Conservation (phyloP, 1,140 invertebrate genomes). For the Drosophila chauvacae region DNA sequence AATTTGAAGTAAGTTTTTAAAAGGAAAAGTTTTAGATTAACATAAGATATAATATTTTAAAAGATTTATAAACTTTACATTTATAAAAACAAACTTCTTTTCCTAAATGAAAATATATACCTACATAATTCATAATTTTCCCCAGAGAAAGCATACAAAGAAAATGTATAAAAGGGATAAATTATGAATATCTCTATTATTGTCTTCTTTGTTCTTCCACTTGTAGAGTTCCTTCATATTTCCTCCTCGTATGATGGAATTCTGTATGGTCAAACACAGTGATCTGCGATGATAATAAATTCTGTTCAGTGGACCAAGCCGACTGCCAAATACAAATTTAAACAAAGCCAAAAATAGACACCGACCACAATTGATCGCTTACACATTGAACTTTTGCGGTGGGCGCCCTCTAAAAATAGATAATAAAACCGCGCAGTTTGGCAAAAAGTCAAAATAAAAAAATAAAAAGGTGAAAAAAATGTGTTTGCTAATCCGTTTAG, state of each 20-base stretch:
- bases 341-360: constrained; percentile 60
- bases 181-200: not conserved
- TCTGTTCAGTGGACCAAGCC: constrained; percentile 29
- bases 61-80: too few relatives aligned
- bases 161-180: not conserved
- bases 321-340: constrained; percentile 37
- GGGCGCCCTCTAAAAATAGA: constrained; percentile 56
- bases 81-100: not conserved
- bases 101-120: not conserved
- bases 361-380: constrained; percentile 40
- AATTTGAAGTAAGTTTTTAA: too few relatives aligned
- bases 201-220: constrained; percentile 7
- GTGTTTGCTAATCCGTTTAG: constrained; percentile 42
- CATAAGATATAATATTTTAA: not conserved
- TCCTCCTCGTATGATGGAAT: constrained; percentile 3
- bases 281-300: constrained; percentile 22
- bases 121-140: not conserved
- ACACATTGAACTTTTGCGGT: constrained; percentile 62
- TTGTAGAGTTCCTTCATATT: not conserved
- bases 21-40: not conserved
- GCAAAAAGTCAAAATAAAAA: not conserved
- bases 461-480: constrained; percentile 14
- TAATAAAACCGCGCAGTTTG: constrained; percentile 48
- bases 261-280: constrained; percentile 30
- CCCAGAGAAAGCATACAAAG: not conserved